phyloP scores from a whole-genome alignment of 2,888 invertebrate species.

The Oscheius onirici region DNA sequence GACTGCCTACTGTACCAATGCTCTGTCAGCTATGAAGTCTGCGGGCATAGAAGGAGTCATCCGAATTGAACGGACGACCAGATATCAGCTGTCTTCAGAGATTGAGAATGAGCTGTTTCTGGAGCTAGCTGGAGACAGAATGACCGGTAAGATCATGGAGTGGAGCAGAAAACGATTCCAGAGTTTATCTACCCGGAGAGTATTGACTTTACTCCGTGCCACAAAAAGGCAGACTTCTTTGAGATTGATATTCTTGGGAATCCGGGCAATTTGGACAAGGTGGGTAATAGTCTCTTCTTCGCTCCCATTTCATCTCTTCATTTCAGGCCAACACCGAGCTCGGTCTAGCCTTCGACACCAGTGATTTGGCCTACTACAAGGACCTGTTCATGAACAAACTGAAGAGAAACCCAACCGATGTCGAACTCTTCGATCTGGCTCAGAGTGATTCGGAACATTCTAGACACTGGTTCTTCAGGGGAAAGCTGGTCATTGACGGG shows the following conservation, averaged over 20 bases:
- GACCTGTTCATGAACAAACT: conserved; percentile 57
- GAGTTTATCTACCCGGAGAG: conserved; percentile 38
- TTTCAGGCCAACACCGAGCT: conserved; percentile 41
- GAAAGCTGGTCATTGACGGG: conserved; percentile 83
- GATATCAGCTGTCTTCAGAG: conserved; percentile 77
- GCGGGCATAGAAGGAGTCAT: conserved; percentile 82
- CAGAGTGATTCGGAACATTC: conserved; percentile 89
- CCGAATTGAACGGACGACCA: conserved; percentile 84
- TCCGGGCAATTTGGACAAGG: conserved; percentile 20
- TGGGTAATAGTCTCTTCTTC: neutral
- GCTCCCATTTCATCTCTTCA: neutral
- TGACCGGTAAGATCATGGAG: conserved; percentile 44
- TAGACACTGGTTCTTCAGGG: conserved; percentile 86
- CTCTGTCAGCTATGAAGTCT: conserved; percentile 90
- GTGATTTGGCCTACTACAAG: conserved; percentile 59
- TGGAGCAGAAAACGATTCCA: neutral
- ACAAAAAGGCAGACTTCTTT: conserved; percentile 33
- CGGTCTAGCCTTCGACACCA: conserved; percentile 62
- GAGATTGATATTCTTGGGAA: conserved; percentile 41
- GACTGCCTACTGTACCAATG: conserved; percentile 94
- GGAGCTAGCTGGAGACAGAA: conserved; percentile 48
- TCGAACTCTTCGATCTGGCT: conserved; percentile 96
- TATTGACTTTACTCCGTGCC: conserved; percentile 34
- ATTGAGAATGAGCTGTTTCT: conserved; percentile 37
- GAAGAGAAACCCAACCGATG: conserved; percentile 86